Conservation (phyloP, 2,113 vertebrate species). For the Phaethon lepturus region DNA sequence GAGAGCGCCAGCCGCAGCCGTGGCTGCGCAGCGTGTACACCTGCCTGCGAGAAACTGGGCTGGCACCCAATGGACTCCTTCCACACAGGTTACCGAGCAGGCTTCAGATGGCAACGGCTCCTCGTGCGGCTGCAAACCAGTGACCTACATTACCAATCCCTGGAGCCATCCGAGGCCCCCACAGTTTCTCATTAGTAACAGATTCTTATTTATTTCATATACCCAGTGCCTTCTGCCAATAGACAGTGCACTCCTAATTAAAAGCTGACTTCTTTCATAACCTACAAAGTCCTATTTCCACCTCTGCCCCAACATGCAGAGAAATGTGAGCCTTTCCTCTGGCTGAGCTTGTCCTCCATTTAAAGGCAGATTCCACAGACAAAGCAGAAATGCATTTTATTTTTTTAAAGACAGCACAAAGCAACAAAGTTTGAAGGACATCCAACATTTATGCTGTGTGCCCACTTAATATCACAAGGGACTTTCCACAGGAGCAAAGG, state of each 20-base stretch:
- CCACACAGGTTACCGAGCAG: not conserved
- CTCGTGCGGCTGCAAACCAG: not conserved
- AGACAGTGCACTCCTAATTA: constrained; percentile 44
- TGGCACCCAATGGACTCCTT: not conserved
- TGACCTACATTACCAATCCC: constrained; percentile 51
- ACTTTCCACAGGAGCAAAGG: constrained; percentile 59
- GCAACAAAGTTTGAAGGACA: constrained; percentile 74
- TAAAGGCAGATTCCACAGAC: constrained; percentile 1
- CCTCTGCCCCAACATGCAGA: constrained; percentile 43
- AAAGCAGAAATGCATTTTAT: not conserved
- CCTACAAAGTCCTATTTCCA: constrained; percentile 49
- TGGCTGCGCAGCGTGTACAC: not conserved
- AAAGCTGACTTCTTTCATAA: constrained; percentile 50
- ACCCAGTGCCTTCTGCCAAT: constrained; percentile 40
- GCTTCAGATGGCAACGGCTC: not conserved
- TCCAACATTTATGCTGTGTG: constrained; percentile 73
- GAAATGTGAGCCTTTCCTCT: not conserved
- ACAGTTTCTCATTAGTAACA: constrained; percentile 58
- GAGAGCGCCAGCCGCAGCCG: not conserved
- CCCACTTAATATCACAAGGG: constrained; percentile 51
- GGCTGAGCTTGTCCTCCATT: constrained; percentile 9
- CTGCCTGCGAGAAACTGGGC: not conserved
- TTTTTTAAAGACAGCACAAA: constrained; percentile 61
- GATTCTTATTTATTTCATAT: constrained; percentile 57
- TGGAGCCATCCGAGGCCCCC: constrained; percentile 16